Base-by-base conservation (phyloP, 2,113 vertebrate species). In the Gymnogyps californianus region DNA sequence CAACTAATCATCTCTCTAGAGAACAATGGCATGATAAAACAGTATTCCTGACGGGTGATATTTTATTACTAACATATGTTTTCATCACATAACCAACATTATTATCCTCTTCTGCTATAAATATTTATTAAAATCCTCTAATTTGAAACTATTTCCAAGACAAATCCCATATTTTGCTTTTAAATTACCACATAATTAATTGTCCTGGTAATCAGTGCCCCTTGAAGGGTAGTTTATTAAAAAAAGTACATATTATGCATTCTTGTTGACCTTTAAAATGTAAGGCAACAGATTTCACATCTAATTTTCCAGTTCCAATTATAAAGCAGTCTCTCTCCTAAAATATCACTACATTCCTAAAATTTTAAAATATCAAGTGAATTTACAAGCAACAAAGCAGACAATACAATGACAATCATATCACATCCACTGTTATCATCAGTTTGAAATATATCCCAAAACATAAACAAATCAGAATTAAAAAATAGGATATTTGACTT, bases 401-500 rank as follows among this genome's bases (percentile, higher is more conserved):
- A 54, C 10, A 70, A 51, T 8, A 58, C 10, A 75, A 47, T 29
- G 78, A 46, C 24, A 76, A 88, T 6, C 22, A 65, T 3, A 38
- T 52, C 75, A 36, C 12, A 62, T 16, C 29, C 47, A 24, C 29
- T 31, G 4, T 19, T 83, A 31, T 13, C 6, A 79, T 29, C 49
- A 49, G 9, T 80, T 82, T 62, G 25, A 94, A 95, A 84, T 31
- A 72, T 2, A 85, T 11, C 36, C 21, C 28, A 28, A 93, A 69
- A 36, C 6, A 11, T 10, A 69, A 51, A 44, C 18, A 81, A 51
- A 47, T 9, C 25, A 67, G 52, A 64, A 90, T 81, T 11, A 28
- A 71, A 70, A 91, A 91, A 49, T 2, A 77, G 7, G 14, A 76
- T 58, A 84, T 83, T 87, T 69, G 25, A 97, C 97, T 97, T 97